Base-by-base conservation (phyloP, 2,888 invertebrate species). In the Ametastegia equiseti region DNA sequence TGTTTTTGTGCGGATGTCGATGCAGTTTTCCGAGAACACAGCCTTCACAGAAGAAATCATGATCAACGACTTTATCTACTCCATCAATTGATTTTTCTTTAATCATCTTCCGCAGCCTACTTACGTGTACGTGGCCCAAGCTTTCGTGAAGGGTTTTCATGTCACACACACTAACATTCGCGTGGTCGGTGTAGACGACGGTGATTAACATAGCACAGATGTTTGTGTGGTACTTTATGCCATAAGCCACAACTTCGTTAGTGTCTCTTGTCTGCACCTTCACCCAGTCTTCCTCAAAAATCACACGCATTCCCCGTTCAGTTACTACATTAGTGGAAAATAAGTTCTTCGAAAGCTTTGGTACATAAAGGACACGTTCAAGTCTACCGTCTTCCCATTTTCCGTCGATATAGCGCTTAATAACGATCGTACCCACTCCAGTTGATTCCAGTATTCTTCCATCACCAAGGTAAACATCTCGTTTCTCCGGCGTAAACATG, bases 281-380 rank as follows among this genome's bases (percentile, higher is more conserved):
- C n/a, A n/a, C n/a, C n/a, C n/a, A n/a, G n/a, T n/a, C n/a, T n/a
- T n/a, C n/a, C n/a, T n/a, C n/a, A n/a, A n/a, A n/a, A n/a, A n/a
- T n/a, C n/a, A n/a, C n/a, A n/a, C n/a, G n/a, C n/a, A n/a, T n/a
- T n/a, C n/a, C n/a, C n/a, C n/a, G n/a, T n/a, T n/a, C n/a, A n/a
- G n/a, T n/a, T n/a, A n/a, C n/a, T 54, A 54, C 54, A 19, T 73
- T 81, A 47, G 85, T 81, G 9, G 84, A 86, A 80, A 86, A 84
- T 33, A 84, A 79, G 77, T 86, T 85, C 69, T 85, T 84, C 13
- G 79, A 79, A n/a, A 86, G 39, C 39, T 84, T 81, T 6, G 86
- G 84, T 23, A 85, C 84, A 71, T 83, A 79, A 50, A 84, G 73
- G 9, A 87, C 86, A 57, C 85, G 83, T n/a, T 85, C 82, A 11